Conservation (phyloP, 2,888 invertebrate species). For the Cyrtodaria siliqua region DNA sequence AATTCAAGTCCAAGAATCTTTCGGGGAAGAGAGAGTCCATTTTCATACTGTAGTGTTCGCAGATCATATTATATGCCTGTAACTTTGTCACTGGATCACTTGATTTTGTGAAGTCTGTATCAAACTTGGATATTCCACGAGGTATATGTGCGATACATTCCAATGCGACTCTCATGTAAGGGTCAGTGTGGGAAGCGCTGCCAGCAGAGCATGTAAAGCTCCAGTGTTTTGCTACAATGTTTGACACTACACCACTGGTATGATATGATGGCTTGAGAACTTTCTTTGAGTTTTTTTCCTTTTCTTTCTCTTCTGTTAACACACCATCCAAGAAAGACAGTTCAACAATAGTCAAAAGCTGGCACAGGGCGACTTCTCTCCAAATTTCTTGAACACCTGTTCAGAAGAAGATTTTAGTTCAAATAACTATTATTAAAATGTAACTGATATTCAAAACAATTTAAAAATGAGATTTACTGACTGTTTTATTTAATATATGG, state of each 20-base stretch:
- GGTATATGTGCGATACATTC: constrained; percentile 82
- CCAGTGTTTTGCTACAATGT: constrained; percentile 76
- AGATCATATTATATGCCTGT: constrained; percentile 79
- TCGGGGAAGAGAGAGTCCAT: constrained; percentile 79
- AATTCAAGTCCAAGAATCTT: constrained; percentile 81
- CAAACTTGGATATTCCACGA: constrained; percentile 77
- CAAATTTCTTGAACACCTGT: constrained; percentile 80
- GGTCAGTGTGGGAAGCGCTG: constrained; percentile 72
- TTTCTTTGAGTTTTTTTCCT: constrained; percentile 64
- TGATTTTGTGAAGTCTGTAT: constrained; percentile 74
- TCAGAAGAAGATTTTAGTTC: constrained; percentile 51
- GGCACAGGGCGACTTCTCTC: constrained; percentile 81
- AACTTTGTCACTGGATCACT: constrained; percentile 74
- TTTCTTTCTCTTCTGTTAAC: constrained; percentile 72
- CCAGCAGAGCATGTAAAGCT: constrained; percentile 62
- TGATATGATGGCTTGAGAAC: constrained; percentile 55
- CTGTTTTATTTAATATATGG: too few relatives aligned
- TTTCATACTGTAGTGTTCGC: constrained; percentile 74
- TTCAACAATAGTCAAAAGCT: constrained; percentile 82
- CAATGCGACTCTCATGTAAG: constrained; percentile 79
- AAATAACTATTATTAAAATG: too few relatives aligned
- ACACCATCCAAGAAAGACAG: constrained; percentile 83
- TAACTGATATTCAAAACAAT: too few relatives aligned
- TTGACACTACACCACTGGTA: constrained; percentile 69
- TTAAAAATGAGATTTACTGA: too few relatives aligned